These are phyloP conservation scores for Mormyrus proboscirostris DNA, from an alignment of 2,797 vertebrate genomes.

Conservation along the genomic window DNA sequence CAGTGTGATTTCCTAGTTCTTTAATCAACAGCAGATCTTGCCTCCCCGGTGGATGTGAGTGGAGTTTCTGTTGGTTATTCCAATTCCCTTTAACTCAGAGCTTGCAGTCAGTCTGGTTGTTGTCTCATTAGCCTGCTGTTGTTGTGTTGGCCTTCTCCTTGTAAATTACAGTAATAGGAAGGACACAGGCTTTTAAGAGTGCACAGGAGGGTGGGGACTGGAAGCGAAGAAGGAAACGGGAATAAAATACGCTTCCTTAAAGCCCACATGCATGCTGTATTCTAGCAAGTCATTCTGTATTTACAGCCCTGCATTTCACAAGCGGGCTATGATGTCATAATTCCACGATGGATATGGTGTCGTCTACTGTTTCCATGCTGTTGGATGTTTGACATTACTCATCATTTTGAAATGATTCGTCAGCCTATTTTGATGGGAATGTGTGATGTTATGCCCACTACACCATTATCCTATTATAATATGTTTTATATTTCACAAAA, in stretches of 20 bases:
- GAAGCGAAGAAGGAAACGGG: not conserved
- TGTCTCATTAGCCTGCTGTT: not conserved
- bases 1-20: not conserved
- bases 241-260: not conserved
- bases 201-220: not conserved
- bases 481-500: not conserved
- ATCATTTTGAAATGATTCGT: not conserved
- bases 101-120: not conserved
- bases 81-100: not conserved
- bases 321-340: not conserved
- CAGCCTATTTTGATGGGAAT: not conserved
- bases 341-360: not conserved
- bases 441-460: not conserved
- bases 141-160: not conserved
- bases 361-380: not conserved
- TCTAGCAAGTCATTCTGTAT: not conserved
- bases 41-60: not conserved
- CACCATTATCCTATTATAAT: not conserved
- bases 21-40: not conserved
- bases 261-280: not conserved
- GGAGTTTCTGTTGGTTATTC: not conserved
- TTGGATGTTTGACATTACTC: not conserved
- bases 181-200: not conserved
- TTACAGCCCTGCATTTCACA: not conserved
- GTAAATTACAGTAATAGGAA: not conserved